A percentile compares a stretch with the other conserved stretches of the same genome.
These are phyloP conservation scores for Acestrorhynchus altus DNA, from an alignment of 2,797 vertebrate genomes.

Conservation along the genomic window DNA sequence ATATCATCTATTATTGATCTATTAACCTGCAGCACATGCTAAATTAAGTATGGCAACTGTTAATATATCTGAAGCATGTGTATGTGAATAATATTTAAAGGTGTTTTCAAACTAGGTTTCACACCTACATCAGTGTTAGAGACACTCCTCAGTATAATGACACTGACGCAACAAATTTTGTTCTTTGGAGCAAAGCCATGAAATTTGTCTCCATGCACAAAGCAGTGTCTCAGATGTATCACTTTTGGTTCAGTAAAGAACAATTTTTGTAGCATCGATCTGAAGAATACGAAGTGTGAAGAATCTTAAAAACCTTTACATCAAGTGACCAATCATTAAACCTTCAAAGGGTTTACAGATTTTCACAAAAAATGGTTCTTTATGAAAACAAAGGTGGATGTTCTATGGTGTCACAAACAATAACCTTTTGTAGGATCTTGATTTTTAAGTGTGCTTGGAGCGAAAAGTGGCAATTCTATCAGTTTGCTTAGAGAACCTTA, in stretches of 20 bases:
- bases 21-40: slow-evolving; percentile 54
- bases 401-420: too few relatives aligned
- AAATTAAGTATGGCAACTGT: slow-evolving; percentile 45
- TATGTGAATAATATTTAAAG: slow-evolving; percentile 32
- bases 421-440: not conserved
- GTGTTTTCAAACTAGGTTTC: slow-evolving; percentile 22
- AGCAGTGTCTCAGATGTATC: too few relatives aligned
- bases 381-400: too few relatives aligned
- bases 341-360: too few relatives aligned
- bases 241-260: not conserved
- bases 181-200: not conserved
- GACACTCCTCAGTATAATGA: not conserved
- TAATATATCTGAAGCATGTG: slow-evolving; percentile 30
- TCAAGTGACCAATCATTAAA: too few relatives aligned
- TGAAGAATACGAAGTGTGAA: too few relatives aligned
- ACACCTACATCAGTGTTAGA: slow-evolving; percentile 10
- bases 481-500: too few relatives aligned
- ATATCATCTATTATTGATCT: slow-evolving; percentile 58
- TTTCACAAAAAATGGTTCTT: not conserved
- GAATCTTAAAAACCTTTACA: too few relatives aligned
- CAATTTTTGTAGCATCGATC: too few relatives aligned
- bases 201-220: too few relatives aligned
- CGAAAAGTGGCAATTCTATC: too few relatives aligned
- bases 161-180: not conserved
- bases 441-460: too few relatives aligned